Conservation (phyloP, 2,888 invertebrate species). For the Agrotis ipsilon region DNA sequence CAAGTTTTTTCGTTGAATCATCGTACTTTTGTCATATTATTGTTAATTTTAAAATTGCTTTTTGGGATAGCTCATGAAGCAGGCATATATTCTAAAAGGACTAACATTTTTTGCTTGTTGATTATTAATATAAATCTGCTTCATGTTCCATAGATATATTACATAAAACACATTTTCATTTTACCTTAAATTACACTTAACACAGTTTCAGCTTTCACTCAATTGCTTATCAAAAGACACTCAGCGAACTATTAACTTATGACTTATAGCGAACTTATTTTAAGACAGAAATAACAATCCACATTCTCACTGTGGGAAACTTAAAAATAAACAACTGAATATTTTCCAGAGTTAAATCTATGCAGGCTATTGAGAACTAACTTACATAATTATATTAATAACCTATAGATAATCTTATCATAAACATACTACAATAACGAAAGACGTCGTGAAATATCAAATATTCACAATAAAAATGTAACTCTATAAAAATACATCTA, state of each 20-base stretch:
- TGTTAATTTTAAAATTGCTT: slow-evolving; percentile 25
- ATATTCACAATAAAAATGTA: slow-evolving; percentile 68
- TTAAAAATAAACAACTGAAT: not conserved
- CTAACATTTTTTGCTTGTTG: not conserved
- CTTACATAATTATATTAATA: slow-evolving; percentile 10
- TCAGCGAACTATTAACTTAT: slow-evolving; percentile 24
- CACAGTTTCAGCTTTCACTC: slow-evolving; percentile 41
- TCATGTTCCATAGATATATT: slow-evolving; percentile 17
- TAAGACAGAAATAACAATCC: not conserved
- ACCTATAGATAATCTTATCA: slow-evolving; percentile 42
- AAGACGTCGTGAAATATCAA: slow-evolving; percentile 68
- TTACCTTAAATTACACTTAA: slow-evolving; percentile 43
- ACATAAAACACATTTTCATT: slow-evolving; percentile 25
- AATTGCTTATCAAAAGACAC: slow-evolving; percentile 41
- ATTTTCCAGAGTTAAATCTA: not conserved
- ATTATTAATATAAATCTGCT: slow-evolving; percentile 37
- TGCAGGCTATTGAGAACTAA: not conserved
- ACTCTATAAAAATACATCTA: slow-evolving; percentile 78
- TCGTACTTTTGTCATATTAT: slow-evolving; percentile 67
- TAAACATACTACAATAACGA: slow-evolving; percentile 50
- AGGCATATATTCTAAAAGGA: slow-evolving; percentile 25
- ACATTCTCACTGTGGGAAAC: not conserved
- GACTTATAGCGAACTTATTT: slow-evolving; percentile 1
- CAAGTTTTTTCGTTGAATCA: slow-evolving; percentile 70
- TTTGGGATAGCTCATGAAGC: slow-evolving; percentile 35